Conservation (phyloP, 2,797 vertebrate genomes). For the Monodelphis domestica region DNA sequence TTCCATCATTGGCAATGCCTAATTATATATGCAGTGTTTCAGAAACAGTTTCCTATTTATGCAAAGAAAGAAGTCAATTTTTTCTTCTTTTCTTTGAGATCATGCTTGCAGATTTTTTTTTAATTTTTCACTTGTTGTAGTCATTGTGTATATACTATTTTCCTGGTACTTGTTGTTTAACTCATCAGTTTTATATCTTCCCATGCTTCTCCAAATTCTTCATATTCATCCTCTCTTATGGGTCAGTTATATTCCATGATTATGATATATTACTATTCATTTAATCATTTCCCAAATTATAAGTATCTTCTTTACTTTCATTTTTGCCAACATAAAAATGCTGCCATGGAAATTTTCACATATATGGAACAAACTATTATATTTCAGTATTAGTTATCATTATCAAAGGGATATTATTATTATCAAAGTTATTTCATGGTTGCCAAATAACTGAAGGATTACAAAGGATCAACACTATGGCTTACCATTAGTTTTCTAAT, state of each 20-base stretch:
- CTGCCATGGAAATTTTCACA: not conserved
- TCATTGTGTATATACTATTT: not conserved
- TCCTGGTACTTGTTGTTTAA: not conserved
- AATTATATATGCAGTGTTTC: not conserved
- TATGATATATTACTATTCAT: not conserved
- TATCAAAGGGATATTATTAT: too few species aligned
- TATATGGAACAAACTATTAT: not conserved
- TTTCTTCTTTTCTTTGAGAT: not conserved
- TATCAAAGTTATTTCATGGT: not conserved
- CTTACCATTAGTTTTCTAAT: not conserved
- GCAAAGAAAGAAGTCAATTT: not conserved
- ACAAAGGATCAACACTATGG: not conserved
- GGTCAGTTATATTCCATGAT: not conserved
- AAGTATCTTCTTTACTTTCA: not conserved
- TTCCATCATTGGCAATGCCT: not conserved
- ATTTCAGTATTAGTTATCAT: not conserved
- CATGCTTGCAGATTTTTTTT: not conserved
- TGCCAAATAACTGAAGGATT: not conserved
- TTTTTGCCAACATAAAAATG: not conserved
- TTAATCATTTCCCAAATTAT: not conserved
- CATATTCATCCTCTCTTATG: not conserved
- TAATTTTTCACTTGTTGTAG: not conserved
- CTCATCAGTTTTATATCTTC: not conserved
- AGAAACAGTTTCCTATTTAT: not conserved
- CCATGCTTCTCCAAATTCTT: not conserved